Conservation (phyloP, 2,888 invertebrate species). For the Molorchus minor region DNA sequence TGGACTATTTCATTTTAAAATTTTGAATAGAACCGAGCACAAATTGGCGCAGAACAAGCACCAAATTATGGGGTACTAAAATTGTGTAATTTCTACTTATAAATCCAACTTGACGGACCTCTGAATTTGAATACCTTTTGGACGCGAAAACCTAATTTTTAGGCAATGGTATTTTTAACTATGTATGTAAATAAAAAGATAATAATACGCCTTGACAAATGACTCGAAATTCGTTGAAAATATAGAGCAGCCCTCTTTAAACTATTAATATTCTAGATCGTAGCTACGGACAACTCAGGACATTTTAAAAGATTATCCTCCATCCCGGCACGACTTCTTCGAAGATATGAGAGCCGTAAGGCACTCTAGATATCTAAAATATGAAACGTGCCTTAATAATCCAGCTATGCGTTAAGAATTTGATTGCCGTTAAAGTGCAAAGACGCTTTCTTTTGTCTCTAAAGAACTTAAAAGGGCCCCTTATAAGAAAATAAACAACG, state of each 20-base stretch:
- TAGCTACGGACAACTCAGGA: constrained; percentile 22
- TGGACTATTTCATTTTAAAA: no score
- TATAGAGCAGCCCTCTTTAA: constrained; percentile 1
- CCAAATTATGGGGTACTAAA: no score
- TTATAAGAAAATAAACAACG: constrained; percentile 12
- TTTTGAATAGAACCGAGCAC: no score
- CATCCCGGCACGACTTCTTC: background rate
- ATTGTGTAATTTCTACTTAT: no score
- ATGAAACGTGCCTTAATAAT: constrained; percentile 27
- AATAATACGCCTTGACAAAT: no score
- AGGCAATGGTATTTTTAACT: no score
- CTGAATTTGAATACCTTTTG: no score
- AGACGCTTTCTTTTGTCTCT: constrained; percentile 10
- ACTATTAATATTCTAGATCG: constrained; percentile 29
- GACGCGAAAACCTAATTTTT: no score
- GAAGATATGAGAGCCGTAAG: constrained; percentile 16
- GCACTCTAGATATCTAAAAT: constrained; percentile 26
- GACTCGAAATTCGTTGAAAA: no score
- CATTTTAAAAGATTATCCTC: constrained; percentile 28
- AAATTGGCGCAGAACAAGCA: no score
- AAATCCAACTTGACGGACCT: no score
- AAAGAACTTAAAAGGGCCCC: constrained; percentile 17
- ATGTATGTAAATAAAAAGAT: no score
- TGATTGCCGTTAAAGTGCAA: constrained; percentile 23
- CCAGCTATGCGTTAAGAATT: constrained; percentile 25